A percentile compares a stretch with the other conserved stretches of the same genome.
Evolutionary conservation across 1,140 invertebrate genomes (phyloP).

Genomic region (Chironomus striatipennis): DNA sequence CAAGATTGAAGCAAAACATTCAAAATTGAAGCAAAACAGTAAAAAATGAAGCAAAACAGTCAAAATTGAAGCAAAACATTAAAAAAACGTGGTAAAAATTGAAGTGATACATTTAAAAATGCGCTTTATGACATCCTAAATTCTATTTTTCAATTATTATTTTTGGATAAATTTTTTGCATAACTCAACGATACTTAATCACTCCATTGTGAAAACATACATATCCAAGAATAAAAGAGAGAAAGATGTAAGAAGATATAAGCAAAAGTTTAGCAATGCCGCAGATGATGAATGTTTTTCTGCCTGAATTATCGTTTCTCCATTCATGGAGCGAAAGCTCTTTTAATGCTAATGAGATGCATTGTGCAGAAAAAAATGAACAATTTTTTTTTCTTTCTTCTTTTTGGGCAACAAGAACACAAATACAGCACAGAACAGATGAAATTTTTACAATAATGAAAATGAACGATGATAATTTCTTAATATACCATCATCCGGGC

Average conservation of each 20-base stretch:
- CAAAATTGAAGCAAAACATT: no score
- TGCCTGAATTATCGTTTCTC: slow-evolving; percentile 4
- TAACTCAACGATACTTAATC: slow-evolving; percentile 13
- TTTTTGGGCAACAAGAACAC: no score
- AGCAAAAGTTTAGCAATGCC: not conserved
- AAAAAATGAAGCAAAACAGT: no score
- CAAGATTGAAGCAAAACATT: no score
- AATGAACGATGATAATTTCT: slow-evolving; percentile 14
- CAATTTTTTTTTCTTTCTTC: not conserved
- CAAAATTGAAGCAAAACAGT: no score
- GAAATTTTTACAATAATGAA: not conserved
- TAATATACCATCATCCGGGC: slow-evolving; percentile 11
- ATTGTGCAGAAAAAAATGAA: not conserved
- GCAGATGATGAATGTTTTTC: slow-evolving; percentile 5
- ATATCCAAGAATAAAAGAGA: not conserved
- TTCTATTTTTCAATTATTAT: no score
- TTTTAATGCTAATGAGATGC: slow-evolving; percentile 13
- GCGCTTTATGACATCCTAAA: no score
- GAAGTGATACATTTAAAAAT: not conserved
- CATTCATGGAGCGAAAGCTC: slow-evolving; percentile 11
- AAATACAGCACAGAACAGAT: no score
- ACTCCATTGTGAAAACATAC: not conserved
- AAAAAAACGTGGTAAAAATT: not conserved
- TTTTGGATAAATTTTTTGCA: not conserved
- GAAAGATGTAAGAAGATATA: not conserved